Base-by-base conservation (phyloP, 1,140 invertebrate species). In the Heliconius hewitsoni region DNA sequence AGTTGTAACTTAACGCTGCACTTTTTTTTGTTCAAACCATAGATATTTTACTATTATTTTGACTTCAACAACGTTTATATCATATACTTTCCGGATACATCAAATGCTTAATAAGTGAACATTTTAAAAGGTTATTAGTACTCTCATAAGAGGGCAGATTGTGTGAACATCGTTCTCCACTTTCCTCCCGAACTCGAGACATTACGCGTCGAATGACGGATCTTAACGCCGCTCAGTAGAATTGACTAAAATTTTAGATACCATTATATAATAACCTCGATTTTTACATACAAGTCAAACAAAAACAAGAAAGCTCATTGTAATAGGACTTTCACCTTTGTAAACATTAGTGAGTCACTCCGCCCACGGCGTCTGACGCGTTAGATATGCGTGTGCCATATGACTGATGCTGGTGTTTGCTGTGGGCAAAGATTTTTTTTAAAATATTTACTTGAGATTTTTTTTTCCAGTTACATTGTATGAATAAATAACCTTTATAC, bases 251-350 rank as follows among this genome's bases (percentile, higher is more conserved):
- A 3, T 46, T 46, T 46, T 46, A 16, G 42, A 6, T 66, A 66
- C 23, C 27, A 66, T 66, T 30, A 66, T 30, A 23, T 16, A 30
- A 27, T 66, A 66, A 27, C 60, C 27, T 66, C 23, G 3, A 66
- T 16, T 30, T 66, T 66, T 30, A 66, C 27, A 16, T 16, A 66
- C 27, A 16, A 66, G 60, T 66, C 60, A 66, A 66, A 66, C 60
- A 66, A 66, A 66, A 66, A 66, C 60, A 66, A 27, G 60, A 66
- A 66, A 66, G 27, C 60, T 66, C 60, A 76, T 42, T 18, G 30
- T 75, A 76, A 73, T 27, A 73, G 71, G 73, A 77, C 79, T 81
- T 81, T 81, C 79, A 77, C 79, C 79, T 81, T 81, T 76, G 70
- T 77, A 72, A 30, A 37, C 60, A 71, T 46, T 74, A 74, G 27